phyloP scores from a whole-genome alignment of 2,113 vertebrate genomes.

The Cephalopterus ornatus region DNA sequence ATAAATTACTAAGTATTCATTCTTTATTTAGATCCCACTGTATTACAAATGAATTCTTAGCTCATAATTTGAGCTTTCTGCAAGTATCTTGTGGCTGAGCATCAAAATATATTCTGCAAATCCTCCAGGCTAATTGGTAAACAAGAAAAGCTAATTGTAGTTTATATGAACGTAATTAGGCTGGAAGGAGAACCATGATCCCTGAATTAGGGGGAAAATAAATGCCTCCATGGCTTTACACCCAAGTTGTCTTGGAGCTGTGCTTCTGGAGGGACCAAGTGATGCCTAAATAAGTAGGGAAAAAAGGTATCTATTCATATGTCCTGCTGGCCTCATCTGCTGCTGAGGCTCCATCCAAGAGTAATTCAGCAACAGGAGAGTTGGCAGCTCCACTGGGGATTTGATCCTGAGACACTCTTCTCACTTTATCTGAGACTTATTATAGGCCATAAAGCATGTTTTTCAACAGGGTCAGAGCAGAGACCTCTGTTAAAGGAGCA shows the following conservation, averaged over 20 bases:
- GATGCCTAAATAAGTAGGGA: neutral
- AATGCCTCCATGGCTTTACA: neutral
- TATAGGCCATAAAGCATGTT: neutral
- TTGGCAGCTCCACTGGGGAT: neutral
- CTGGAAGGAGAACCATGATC: neutral
- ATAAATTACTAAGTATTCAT: slow-evolving; percentile 39
- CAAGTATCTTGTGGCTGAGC: slow-evolving; percentile 35
- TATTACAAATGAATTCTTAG: slow-evolving; percentile 45
- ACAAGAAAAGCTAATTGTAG: slow-evolving; percentile 53
- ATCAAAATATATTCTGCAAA: slow-evolving; percentile 48
- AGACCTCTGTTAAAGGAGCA: neutral
- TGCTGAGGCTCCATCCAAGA: neutral
- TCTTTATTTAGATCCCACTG: slow-evolving; percentile 25
- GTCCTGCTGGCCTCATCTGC: neutral
- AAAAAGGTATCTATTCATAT: neutral
- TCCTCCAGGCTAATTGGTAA: slow-evolving; percentile 57
- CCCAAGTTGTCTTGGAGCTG: neutral
- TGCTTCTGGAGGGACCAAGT: neutral
- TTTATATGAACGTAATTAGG: neutral
- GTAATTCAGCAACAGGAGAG: neutral
- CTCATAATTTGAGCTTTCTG: slow-evolving; percentile 53
- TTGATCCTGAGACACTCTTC: neutral
- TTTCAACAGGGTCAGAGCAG: neutral
- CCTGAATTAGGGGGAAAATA: neutral
- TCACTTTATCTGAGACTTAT: neutral